Base-by-base conservation (phyloP, 2,797 vertebrate species). In the Parauchenoglanis ngamensis region DNA sequence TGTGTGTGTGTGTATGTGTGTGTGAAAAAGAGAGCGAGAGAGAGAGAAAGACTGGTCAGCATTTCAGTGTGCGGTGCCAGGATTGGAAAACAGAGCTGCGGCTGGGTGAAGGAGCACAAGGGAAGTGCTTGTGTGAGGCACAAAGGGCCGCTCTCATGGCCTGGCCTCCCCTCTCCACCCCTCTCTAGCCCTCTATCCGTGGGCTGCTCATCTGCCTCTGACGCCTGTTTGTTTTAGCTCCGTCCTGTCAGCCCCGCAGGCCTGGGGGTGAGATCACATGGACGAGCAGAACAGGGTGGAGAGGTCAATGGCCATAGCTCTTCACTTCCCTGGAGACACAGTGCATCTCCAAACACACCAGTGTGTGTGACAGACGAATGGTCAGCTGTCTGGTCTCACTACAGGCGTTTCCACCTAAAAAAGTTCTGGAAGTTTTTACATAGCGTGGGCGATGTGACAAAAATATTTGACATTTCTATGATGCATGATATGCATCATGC, bases 61-160 rank as follows among this genome's bases (percentile, higher is more conserved):
- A 44, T 92, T 92, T 88, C 84, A 35, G 44, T 68, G 79, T 89
- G 79, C 61, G 85, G 77, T 92, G 88, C 89, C 86, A 90, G 87
- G 90, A 89, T 93, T 90, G 91, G 89, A 90, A 90, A 93, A 90
- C 90, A 89, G 59, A 80, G 78, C 57, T 87, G 35, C 86, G 87
- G 83, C 63, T 85, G 79, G 88, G 85, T 79, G 75, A 79, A 88
- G 80, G n/a, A 90, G 89, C 91, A 95, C 91, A 93, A 94, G 92
- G 87, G 63, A 88, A 70, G 65, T 90, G 90, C 92, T 93, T 95
- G 93, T 95, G 77, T 54, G 85, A 61, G 70, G 91, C 87, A 94
- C 94, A 95, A 94, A 94, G 91, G 90, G 76, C 73, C 67, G 76
- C 90, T 93, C 92, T 93, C 85, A 91, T 78, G 83, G 88, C 59